Conservation (phyloP, 2,888 invertebrate species). For the Sylvicola cinctus region DNA sequence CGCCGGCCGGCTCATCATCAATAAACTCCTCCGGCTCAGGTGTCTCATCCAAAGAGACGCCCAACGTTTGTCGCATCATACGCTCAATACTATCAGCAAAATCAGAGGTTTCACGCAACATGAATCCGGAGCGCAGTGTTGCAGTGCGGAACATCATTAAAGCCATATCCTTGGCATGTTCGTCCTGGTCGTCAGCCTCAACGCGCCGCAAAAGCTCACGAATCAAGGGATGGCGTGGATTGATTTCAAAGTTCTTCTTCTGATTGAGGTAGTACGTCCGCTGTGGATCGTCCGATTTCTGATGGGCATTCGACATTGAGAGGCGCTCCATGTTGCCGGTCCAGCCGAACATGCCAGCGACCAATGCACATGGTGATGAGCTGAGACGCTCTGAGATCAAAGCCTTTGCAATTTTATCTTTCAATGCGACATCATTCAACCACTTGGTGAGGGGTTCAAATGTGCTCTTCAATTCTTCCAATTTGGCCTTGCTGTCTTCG, state of each 20-base stretch:
- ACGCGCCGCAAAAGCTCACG: slow-evolving; percentile 73
- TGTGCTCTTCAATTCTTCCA: slow-evolving; percentile 50
- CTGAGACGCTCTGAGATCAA: slow-evolving; percentile 91
- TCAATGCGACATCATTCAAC: slow-evolving; percentile 93
- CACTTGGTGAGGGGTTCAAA: too few species aligned
- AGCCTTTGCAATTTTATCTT: slow-evolving; percentile 96
- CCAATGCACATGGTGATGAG: slow-evolving; percentile 98
- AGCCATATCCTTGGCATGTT: slow-evolving; percentile 95
- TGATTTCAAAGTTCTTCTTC: slow-evolving; percentile 96
- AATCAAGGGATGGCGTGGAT: slow-evolving; percentile 86
- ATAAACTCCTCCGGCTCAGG: too few species aligned
- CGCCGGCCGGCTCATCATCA: too few species aligned
- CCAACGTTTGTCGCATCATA: slow-evolving; percentile 97
- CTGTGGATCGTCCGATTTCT: slow-evolving; percentile 86
- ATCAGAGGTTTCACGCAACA: slow-evolving; percentile 83
- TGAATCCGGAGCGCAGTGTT: slow-evolving; percentile 88
- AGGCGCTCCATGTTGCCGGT: slow-evolving; percentile 99
- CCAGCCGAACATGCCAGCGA: slow-evolving; percentile 97
- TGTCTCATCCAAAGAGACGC: slow-evolving; percentile 89
- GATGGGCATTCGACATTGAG: slow-evolving; percentile 99
- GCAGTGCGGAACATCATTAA: slow-evolving; percentile 91
- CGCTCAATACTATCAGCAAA: slow-evolving; percentile 92
- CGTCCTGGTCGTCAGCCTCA: slow-evolving; percentile 94
- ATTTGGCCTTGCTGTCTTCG: slow-evolving; percentile 60
- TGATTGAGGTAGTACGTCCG: slow-evolving; percentile 99